A percentile compares a stretch with the other conserved stretches of the same genome.
phyloP scores from a whole-genome alignment of 2,797 vertebrate genomes.

The Arctocebus calabarensis region DNA sequence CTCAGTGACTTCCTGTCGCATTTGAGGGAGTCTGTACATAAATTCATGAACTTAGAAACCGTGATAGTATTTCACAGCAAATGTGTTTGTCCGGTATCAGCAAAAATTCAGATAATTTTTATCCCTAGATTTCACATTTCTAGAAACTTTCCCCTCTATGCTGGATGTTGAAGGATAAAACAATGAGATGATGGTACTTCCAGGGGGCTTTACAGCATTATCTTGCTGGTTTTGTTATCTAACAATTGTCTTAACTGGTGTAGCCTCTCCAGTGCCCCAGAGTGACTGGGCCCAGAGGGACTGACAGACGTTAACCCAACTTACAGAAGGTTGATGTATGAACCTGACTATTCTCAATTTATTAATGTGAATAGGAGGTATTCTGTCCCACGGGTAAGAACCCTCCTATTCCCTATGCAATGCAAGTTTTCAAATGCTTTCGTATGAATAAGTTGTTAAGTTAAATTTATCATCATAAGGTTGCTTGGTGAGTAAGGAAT shows the following conservation, averaged over 20 bases:
- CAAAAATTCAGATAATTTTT: neutral
- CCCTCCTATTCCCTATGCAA: neutral
- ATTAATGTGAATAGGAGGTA: neutral
- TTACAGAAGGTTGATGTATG: neutral
- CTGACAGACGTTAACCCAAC: neutral
- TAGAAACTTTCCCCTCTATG: neutral
- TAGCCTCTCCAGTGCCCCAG: neutral
- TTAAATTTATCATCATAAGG: neutral
- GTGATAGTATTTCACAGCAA: neutral
- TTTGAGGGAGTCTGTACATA: neutral
- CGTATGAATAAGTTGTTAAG: neutral
- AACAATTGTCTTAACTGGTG: neutral
- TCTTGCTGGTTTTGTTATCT: neutral
- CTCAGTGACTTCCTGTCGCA: neutral
- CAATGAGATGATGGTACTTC: neutral
- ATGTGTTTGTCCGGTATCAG: neutral
- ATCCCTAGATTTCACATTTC: neutral
- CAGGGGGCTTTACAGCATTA: neutral
- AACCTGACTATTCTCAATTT: neutral
- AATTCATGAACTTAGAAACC: neutral
- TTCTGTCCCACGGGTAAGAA: neutral
- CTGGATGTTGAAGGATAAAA: neutral
- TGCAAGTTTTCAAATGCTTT: neutral
- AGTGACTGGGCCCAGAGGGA: neutral
- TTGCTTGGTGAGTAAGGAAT: conserved; percentile 2